Percentiles rank a stretch among this genome's conserved stretches.
These are phyloP conservation scores for Netta rufina DNA, from an alignment of 2,797 vertebrate species.

Conservation along the genomic window DNA sequence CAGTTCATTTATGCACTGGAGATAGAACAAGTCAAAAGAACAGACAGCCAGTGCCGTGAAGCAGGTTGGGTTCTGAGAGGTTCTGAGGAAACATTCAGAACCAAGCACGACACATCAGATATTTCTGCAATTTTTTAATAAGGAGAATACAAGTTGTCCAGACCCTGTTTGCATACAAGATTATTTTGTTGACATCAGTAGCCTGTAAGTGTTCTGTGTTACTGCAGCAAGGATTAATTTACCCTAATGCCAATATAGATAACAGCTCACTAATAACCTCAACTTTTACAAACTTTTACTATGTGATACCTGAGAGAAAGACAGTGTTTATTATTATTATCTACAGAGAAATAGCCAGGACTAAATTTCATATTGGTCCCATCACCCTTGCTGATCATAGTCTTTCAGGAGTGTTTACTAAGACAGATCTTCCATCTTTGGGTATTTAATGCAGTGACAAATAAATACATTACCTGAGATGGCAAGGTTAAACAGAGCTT, in stretches of 20 bases:
- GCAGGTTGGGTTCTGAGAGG: background rate
- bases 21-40: conserved; percentile 24
- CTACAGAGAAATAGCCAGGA: background rate
- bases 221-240: background rate
- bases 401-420: background rate
- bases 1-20: background rate
- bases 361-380: background rate
- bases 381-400: background rate
- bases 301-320: background rate
- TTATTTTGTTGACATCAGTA: background rate
- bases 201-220: background rate
- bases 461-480: background rate
- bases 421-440: background rate
- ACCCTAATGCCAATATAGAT: background rate
- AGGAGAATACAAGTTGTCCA: background rate
- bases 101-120: background rate
- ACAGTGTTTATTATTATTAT: background rate
- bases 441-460: background rate
- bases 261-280: background rate
- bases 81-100: background rate
- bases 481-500: accelerated
- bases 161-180: background rate
- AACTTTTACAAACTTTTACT: background rate
- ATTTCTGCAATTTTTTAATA: background rate
- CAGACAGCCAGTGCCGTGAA: background rate